These are phyloP conservation scores for Odontophorus gujanensis DNA, from an alignment of 2,113 vertebrate species.

Conservation along the genomic window DNA sequence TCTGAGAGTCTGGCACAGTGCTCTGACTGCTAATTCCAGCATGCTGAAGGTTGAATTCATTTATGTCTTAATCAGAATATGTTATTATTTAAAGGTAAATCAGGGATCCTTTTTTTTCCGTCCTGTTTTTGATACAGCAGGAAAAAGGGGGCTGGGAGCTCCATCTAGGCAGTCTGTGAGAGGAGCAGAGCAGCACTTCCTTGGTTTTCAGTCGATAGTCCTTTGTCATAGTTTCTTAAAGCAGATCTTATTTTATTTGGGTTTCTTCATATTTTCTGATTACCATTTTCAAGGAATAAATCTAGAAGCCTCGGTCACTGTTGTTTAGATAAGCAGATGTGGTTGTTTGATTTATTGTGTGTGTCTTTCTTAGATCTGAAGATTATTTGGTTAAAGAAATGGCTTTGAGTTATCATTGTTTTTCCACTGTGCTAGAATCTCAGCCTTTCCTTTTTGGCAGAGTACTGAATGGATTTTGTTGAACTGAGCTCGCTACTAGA, in stretches of 20 bases:
- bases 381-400: constrained; percentile 20
- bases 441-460: neutral
- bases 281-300: constrained; percentile 21
- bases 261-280: constrained; percentile 29
- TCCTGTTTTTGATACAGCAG: neutral
- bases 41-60: neutral
- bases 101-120: neutral
- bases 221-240: neutral
- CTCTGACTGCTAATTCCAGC: neutral
- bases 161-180: neutral
- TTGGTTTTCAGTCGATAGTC: neutral
- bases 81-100: neutral
- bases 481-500: neutral
- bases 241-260: constrained; percentile 1
- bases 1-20: neutral
- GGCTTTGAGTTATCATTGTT: neutral
- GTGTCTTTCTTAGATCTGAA: constrained; percentile 16
- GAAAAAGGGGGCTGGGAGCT: neutral
- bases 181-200: neutral
- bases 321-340: constrained; percentile 39
- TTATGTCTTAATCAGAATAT: neutral
- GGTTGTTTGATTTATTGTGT: constrained; percentile 19
- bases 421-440: neutral
- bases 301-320: neutral
- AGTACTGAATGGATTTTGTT: neutral